Percentiles rank a stretch among this genome's conserved stretches.
Conservation (phyloP, 2,797 vertebrate genomes). For the Glyptemys insculpta region DNA sequence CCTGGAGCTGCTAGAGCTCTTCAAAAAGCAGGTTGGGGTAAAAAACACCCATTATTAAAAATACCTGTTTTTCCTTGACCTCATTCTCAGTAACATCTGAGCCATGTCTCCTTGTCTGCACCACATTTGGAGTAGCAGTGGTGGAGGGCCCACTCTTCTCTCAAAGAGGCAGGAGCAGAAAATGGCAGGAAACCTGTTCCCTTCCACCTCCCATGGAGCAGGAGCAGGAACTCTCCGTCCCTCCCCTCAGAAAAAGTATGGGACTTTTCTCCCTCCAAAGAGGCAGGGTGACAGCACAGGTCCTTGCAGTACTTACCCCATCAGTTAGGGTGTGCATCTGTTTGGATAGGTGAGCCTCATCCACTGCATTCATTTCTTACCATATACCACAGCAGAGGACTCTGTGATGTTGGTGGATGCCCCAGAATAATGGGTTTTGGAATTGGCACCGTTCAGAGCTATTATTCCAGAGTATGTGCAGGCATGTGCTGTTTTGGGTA, state of each 20-base stretch:
- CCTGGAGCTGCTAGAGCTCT: not conserved
- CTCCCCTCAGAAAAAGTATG: not conserved
- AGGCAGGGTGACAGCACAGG: not conserved
- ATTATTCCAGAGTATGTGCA: not conserved
- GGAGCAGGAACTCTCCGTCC: not conserved
- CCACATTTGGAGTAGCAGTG: not conserved
- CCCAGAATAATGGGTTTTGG: not conserved
- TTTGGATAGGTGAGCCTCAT: not conserved
- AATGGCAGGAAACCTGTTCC: not conserved
- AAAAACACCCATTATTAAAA: not conserved
- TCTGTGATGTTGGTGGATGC: not conserved
- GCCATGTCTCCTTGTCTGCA: not conserved
- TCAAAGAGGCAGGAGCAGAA: not conserved
- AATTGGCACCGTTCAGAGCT: not conserved
- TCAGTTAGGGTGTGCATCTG: not conserved
- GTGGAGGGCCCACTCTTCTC: not conserved
- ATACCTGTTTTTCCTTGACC: not conserved
- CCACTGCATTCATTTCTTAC: not conserved
- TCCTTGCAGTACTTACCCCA: not conserved
- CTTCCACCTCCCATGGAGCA: not conserved
- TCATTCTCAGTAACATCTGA: not conserved
- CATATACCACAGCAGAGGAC: not conserved
- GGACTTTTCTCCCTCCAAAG: not conserved
- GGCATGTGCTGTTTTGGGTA: not conserved
- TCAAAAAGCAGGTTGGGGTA: not conserved